phyloP scores from a whole-genome alignment of 53 echinoderm and acorn worm genomes.

The Holothuria leucospilota region DNA sequence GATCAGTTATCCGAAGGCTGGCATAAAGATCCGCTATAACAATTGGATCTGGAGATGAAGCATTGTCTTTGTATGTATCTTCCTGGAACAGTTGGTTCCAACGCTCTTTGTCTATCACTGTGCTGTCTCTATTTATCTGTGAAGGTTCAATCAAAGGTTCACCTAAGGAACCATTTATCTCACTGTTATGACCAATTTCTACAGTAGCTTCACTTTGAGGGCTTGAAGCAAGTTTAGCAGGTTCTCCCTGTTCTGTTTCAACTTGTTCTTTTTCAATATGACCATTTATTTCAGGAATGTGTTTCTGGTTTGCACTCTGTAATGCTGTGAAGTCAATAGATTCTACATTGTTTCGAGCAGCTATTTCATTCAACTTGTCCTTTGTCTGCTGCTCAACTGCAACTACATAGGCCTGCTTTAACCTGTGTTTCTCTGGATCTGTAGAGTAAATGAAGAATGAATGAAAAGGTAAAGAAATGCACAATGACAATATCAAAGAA shows the following conservation, averaged over 20 bases:
- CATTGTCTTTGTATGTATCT: not conserved
- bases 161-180: not conserved
- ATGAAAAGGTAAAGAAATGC: not conserved
- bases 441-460: slow-evolving; percentile 34
- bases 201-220: no score
- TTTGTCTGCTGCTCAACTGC: slow-evolving; percentile 88
- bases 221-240: no score
- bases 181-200: no score
- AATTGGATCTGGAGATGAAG: slow-evolving; percentile 31
- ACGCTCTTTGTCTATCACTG: not conserved
- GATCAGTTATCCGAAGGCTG: slow-evolving; percentile 37
- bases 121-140: slow-evolving; percentile 21
- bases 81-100: slow-evolving; percentile 30
- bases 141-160: slow-evolving; percentile 5
- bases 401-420: slow-evolving; percentile 96
- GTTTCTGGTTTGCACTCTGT: slow-evolving; percentile 39
- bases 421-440: slow-evolving; percentile 80
- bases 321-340: slow-evolving; percentile 67
- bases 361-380: slow-evolving; percentile 76
- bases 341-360: slow-evolving; percentile 74
- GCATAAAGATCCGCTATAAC: slow-evolving; percentile 14
- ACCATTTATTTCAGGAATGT: slow-evolving; percentile 45
- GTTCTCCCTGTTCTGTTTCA: not conserved
- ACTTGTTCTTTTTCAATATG: slow-evolving; percentile 28
- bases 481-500: not conserved